Base-by-base conservation (phyloP, 2,113 vertebrate species). In the Rana temporaria region DNA sequence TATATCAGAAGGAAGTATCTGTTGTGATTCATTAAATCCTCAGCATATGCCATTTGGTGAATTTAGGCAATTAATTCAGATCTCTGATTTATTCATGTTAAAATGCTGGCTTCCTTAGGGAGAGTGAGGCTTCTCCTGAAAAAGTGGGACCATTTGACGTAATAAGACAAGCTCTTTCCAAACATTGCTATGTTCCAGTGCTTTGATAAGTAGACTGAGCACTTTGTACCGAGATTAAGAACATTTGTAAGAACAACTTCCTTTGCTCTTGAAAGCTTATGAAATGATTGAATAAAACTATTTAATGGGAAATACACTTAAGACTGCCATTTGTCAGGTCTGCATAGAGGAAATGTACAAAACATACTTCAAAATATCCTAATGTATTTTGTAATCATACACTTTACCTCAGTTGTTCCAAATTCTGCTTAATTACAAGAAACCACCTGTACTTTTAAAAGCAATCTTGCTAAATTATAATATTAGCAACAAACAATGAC, bases 11-110 rank as follows among this genome's bases (percentile, higher is more conserved):
- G 24, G 63, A 75, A 59, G 24, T 76, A 83, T 76, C 53, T 76
- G 81, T 68, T 68, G 53, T 16, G 26, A 32, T 68, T 68, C 32
- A 83, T 83, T 83, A 76, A 76, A 83, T 83, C 63, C 34, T n/a
- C 19, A 59, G 81, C 81, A 59, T 76, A 83, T 75, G 81, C 81
- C 64, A 76, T 83, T 82, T 65, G 71, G 63, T 67, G 71, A 82
- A 67, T 22, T 52, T 53, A 83, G 72, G 72, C 63, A 83, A 68
- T 83, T 83, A 68, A 76, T 68, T 83, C 34, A 16, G 19, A 68
- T 59, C 32, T 32, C 53, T 76, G 53, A 83, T 76, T 76, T 76
- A 75, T 83, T 83, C 64, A 76, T 75, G 71, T 34, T 57, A 48
- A 75, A 48, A 67, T 67, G 15, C 22, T 75, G 34, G 30, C 81